These are phyloP conservation scores for Diploscapter pachys DNA, from an alignment of 1,140 invertebrate species.

Conservation along the genomic window DNA sequence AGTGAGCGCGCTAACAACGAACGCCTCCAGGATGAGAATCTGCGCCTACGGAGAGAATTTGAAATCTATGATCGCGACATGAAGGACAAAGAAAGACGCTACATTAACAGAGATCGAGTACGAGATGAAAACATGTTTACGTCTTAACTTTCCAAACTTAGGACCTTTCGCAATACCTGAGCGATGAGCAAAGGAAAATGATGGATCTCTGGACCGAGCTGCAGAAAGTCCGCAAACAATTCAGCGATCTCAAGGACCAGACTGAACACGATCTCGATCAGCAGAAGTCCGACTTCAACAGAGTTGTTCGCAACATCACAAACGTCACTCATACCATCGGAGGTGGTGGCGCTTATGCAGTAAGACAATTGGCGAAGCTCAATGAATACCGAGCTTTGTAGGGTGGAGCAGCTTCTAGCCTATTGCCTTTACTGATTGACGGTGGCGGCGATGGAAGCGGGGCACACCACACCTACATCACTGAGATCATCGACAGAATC, in stretches of 20 bases:
- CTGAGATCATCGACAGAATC: constrained; percentile 45
- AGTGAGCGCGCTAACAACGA: constrained; percentile 50
- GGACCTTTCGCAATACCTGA: constrained; percentile 58
- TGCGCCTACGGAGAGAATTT: constrained; percentile 50
- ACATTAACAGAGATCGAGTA: constrained; percentile 46
- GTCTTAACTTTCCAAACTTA: constrained; percentile 12
- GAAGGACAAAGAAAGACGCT: constrained; percentile 55
- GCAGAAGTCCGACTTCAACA: constrained; percentile 46
- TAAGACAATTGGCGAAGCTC: not conserved
- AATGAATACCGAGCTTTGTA: not conserved
- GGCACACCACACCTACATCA: constrained; percentile 43
- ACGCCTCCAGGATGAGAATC: constrained; percentile 49
- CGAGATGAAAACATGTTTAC: not conserved
- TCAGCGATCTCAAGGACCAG: constrained; percentile 48
- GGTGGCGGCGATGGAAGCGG: constrained; percentile 24
- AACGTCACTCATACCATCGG: constrained; percentile 43
- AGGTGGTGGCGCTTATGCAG: constrained; percentile 10
- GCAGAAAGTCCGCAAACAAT: constrained; percentile 56
- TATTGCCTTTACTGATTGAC: constrained; percentile 11
- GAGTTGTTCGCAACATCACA: constrained; percentile 45
- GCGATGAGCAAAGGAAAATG: constrained; percentile 59
- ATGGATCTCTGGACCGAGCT: constrained; percentile 57
- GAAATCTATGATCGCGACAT: constrained; percentile 52
- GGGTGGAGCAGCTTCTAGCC: constrained; percentile 7
- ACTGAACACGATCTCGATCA: constrained; percentile 46